phyloP scores from a whole-genome alignment of 1,140 invertebrate genomes.

The Radopholus similis region DNA sequence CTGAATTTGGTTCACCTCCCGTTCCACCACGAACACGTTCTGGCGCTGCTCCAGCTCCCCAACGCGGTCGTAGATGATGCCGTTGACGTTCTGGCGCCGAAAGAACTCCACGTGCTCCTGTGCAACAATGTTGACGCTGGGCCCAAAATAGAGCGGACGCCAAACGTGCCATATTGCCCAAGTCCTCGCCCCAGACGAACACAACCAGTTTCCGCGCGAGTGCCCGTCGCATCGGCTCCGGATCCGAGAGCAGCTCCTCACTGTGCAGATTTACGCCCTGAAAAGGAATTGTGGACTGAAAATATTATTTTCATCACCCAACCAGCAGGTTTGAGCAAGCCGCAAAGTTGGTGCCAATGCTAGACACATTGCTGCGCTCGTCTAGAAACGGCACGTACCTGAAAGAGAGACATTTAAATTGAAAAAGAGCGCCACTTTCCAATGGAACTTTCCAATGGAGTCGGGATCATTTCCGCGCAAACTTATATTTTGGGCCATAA shows the following conservation, averaged over 20 bases:
- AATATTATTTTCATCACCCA: constrained; percentile 2
- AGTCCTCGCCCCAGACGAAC: constrained; percentile 58
- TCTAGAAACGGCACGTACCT: constrained; percentile 23
- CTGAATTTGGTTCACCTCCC: constrained; percentile 28
- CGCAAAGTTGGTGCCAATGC: constrained; percentile 55
- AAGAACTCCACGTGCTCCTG: constrained; percentile 51
- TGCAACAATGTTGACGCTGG: too few species aligned
- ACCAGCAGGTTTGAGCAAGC: constrained; percentile 43
- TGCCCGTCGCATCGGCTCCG: constrained; percentile 39
- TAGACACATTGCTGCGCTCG: constrained; percentile 50
- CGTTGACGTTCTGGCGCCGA: constrained; percentile 53
- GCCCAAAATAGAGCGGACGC: too few species aligned
- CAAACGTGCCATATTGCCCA: constrained; percentile 44
- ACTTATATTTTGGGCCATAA: too few species aligned
- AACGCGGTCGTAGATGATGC: constrained; percentile 54
- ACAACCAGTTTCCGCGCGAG: constrained; percentile 46
- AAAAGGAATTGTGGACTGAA: constrained; percentile 20
- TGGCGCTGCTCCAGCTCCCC: constrained; percentile 28
- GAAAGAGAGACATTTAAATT: too few species aligned
- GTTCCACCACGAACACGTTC: constrained; percentile 36
- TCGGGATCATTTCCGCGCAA: too few species aligned
- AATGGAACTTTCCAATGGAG: too few species aligned
- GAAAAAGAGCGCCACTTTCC: neutral
- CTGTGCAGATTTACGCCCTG: constrained; percentile 54
- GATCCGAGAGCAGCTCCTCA: constrained; percentile 45